Conservation (phyloP, 2,113 vertebrate species). For the Corvus moneduloides region DNA sequence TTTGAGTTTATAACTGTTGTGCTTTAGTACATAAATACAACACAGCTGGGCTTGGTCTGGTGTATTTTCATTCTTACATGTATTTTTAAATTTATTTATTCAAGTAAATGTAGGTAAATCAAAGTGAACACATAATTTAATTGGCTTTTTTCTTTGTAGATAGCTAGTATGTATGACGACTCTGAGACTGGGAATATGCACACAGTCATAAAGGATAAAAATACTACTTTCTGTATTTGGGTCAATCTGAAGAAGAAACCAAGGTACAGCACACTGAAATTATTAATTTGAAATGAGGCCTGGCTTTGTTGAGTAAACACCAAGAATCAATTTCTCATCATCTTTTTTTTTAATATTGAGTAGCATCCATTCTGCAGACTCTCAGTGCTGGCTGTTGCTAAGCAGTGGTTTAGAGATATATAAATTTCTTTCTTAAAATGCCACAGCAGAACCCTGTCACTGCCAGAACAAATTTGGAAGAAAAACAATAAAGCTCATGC, state of each 20-base stretch:
- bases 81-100: background rate
- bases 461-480: background rate
- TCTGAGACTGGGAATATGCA: slow-evolving; percentile 90
- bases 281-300: background rate
- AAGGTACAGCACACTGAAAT: slow-evolving; percentile 70
- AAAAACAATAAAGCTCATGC: background rate
- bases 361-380: background rate
- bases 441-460: background rate
- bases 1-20: background rate
- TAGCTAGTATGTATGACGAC: slow-evolving; percentile 74
- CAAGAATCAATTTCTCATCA: background rate
- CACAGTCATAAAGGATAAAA: slow-evolving; percentile 75
- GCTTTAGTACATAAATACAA: background rate
- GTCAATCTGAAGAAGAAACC: slow-evolving; percentile 89
- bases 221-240: slow-evolving; percentile 86
- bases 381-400: background rate
- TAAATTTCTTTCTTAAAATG: background rate
- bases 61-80: background rate
- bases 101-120: background rate
- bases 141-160: slow-evolving; percentile 61
- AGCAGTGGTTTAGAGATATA: background rate
- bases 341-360: background rate
- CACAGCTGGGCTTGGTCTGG: background rate
- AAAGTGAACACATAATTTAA: background rate
- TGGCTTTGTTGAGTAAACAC: background rate